Percentiles rank a stretch among this genome's conserved stretches.
phyloP scores from a whole-genome alignment of 2,888 invertebrate species.

The Cataglyphis livida region DNA sequence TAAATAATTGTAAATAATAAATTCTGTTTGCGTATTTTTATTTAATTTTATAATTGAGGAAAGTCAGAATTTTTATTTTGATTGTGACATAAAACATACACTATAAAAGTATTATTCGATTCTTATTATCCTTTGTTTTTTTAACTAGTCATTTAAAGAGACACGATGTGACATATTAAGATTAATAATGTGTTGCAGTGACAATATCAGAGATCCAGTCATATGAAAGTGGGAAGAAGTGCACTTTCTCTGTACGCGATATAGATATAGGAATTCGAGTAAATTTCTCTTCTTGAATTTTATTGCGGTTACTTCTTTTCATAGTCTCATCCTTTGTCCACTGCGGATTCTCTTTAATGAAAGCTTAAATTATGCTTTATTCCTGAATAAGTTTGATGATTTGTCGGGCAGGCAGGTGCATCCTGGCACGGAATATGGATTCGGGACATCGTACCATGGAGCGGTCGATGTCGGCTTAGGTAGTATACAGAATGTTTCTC shows the following conservation, averaged over 20 bases:
- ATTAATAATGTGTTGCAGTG: conserved; percentile 33
- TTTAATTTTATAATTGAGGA: background rate
- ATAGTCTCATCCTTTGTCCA: conserved; percentile 49
- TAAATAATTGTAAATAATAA: background rate
- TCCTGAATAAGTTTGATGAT: conserved; percentile 68
- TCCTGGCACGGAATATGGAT: conserved; percentile 80
- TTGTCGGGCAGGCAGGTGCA: conserved; percentile 75
- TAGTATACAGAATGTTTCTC: conserved; percentile 42
- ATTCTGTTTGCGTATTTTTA: background rate
- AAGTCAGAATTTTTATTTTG: background rate
- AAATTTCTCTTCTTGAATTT: conserved; percentile 69
- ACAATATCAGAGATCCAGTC: conserved; percentile 39
- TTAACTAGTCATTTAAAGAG: background rate
- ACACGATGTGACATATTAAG: background rate
- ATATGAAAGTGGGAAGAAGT: conserved; percentile 44
- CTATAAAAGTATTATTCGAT: background rate
- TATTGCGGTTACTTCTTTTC: conserved; percentile 60
- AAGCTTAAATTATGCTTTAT: conserved; percentile 60
- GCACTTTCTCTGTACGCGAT: conserved; percentile 69
- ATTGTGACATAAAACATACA: background rate
- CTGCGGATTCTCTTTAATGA: conserved; percentile 62
- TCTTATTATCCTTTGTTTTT: background rate
- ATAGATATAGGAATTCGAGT: conserved; percentile 73
- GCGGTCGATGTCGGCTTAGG: conserved; percentile 68
- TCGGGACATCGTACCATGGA: conserved; percentile 60